Evolutionary conservation across 2,797 vertebrate genomes (phyloP).

Genomic region (Sandelia bainsii): DNA sequence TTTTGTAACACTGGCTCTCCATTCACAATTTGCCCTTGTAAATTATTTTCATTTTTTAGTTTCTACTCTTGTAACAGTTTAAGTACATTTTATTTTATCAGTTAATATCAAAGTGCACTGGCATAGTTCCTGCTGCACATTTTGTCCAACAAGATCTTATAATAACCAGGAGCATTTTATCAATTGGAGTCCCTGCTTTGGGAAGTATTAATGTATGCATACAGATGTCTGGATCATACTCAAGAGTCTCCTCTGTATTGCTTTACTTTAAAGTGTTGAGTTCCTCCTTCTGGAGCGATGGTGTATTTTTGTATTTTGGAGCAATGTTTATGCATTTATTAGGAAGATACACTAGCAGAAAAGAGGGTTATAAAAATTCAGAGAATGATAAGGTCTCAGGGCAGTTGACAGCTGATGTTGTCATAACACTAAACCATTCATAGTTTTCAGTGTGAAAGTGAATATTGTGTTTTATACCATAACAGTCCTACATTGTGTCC

Average conservation of each 20-base stretch:
- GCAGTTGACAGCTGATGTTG: no score
- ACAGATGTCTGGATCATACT: not conserved
- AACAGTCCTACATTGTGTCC: not conserved
- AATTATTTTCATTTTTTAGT: not conserved
- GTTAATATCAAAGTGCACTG: not conserved
- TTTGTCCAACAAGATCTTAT: not conserved
- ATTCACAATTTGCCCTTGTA: not conserved
- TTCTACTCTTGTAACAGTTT: slow-evolving; percentile 1
- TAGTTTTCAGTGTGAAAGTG: not conserved
- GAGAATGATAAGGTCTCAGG: no score
- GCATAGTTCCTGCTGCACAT: not conserved
- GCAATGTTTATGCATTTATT: not conserved
- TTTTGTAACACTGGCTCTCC: not conserved
- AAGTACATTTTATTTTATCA: slow-evolving; percentile 21
- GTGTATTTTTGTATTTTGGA: not conserved
- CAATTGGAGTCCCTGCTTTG: not conserved
- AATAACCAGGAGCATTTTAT: not conserved
- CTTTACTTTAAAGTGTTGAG: not conserved
- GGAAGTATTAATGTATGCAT: not conserved
- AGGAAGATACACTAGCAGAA: not conserved
- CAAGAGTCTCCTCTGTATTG: not conserved
- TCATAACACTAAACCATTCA: not conserved
- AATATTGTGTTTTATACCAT: slow-evolving; percentile 1
- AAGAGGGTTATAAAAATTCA: no score
- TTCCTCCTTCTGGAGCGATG: not conserved